phyloP scores from a whole-genome alignment of 1,140 invertebrate species.

The Whitmania pigra region DNA sequence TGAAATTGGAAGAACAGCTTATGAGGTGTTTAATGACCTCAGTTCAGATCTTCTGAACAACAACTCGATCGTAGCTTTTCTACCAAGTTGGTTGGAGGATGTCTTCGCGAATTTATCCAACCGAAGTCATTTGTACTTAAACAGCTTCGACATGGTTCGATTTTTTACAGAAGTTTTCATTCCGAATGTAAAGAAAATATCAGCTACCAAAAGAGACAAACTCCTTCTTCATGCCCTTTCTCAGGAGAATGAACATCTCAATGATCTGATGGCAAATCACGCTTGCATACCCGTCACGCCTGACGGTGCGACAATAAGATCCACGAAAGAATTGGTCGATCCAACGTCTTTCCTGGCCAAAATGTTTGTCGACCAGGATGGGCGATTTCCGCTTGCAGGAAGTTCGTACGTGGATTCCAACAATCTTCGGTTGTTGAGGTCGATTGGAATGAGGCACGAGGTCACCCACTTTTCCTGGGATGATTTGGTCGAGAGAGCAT shows the following conservation, averaged over 20 bases:
- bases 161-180: constrained; percentile 24
- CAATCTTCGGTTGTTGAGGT: neutral
- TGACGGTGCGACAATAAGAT: constrained; percentile 19
- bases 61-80: constrained; percentile 9
- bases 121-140: neutral
- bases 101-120: neutral
- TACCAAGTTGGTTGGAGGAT: constrained; percentile 13
- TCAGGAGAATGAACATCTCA: neutral
- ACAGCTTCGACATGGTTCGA: constrained; percentile 13
- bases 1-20: constrained; percentile 11
- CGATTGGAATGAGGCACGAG: constrained; percentile 19
- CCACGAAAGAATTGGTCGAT: constrained; percentile 18
- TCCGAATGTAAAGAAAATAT: constrained; percentile 14
- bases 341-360: constrained; percentile 15
- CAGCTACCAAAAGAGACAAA: constrained; percentile 9
- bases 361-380: constrained; percentile 19
- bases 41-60: neutral
- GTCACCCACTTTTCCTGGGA: constrained; percentile 18
- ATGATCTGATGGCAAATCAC: constrained; percentile 13
- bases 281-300: constrained; percentile 26
- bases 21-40: constrained; percentile 4
- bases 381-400: constrained; percentile 19
- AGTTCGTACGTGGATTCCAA: constrained; percentile 10
- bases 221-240: constrained; percentile 22
- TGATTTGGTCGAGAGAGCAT: constrained; percentile 23